Evolutionary conservation across 2,113 vertebrate genomes (phyloP).

Genomic region (Lota lota): DNA sequence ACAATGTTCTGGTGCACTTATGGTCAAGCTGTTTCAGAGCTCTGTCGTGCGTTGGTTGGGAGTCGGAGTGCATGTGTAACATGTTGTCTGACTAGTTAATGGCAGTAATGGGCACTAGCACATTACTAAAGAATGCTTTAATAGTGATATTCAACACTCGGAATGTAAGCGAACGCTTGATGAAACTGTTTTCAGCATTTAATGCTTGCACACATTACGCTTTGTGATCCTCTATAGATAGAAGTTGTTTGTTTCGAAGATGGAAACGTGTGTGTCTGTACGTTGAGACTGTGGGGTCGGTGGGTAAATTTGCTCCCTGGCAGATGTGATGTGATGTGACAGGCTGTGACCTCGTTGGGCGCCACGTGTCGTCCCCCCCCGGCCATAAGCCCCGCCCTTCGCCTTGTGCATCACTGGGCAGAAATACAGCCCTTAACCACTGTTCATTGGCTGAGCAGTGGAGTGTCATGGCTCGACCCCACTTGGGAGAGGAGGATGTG

Average conservation of each 20-base stretch:
- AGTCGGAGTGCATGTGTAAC: too few species aligned
- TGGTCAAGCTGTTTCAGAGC: too few species aligned
- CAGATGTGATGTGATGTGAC: conserved; percentile 64
- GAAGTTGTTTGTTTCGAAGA: too few species aligned
- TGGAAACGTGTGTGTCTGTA: too few species aligned
- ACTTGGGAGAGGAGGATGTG: conserved; percentile 25
- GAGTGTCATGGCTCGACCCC: conserved; percentile 47
- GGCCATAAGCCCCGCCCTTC: conserved; percentile 31
- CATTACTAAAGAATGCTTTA: too few species aligned
- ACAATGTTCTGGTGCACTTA: too few species aligned
- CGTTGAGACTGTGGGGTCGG: background rate
- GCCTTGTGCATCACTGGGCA: conserved; percentile 45
- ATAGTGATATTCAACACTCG: background rate
- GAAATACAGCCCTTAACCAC: conserved; percentile 25
- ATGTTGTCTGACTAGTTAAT: too few species aligned
- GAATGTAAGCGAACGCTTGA: background rate
- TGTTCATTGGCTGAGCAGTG: conserved; percentile 51
- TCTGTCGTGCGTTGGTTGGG: too few species aligned
- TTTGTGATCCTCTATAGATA: background rate
- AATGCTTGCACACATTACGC: background rate
- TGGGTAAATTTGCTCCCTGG: conserved; percentile 41
- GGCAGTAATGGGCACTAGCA: too few species aligned
- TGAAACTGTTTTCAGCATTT: background rate
- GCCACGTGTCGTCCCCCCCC: conserved; percentile 42
- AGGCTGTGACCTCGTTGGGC: conserved; percentile 47